Conservation (phyloP, 2,797 vertebrate genomes). For the Epinephelus awoara region DNA sequence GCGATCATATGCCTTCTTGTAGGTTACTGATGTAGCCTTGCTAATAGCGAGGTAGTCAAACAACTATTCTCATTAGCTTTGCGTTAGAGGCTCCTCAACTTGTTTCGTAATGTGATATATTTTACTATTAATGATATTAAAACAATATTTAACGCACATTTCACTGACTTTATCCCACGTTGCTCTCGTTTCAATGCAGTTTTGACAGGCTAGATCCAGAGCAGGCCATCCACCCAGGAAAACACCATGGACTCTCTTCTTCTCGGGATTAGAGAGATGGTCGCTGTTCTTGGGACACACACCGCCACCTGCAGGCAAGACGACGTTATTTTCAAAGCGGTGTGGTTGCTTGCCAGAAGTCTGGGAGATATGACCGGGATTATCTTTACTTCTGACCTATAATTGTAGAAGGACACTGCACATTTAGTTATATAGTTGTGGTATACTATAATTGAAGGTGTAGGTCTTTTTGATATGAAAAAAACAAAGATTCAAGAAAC, state of each 20-base stretch:
- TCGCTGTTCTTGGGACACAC: not conserved
- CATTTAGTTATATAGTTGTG: not conserved
- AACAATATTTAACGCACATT: conserved; percentile 48
- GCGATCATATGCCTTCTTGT: conserved; percentile 42
- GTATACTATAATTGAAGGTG: too few species aligned
- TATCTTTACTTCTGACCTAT: not conserved
- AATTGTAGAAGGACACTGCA: not conserved
- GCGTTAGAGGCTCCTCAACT: not conserved
- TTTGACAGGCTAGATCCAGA: conserved; percentile 72
- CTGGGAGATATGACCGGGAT: too few species aligned
- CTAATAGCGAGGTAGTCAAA: conserved; percentile 39
- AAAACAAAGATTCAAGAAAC: too few species aligned
- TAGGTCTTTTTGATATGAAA: too few species aligned
- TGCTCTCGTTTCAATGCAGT: conserved; percentile 56
- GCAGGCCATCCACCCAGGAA: conserved; percentile 75
- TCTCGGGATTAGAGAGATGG: conserved; percentile 2
- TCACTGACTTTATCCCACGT: conserved; percentile 65
- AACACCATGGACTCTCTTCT: conserved; percentile 63
- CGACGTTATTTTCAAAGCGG: not conserved
- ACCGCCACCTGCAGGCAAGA: conserved; percentile 36
- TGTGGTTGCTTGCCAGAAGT: too few species aligned
- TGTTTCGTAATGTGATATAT: not conserved
- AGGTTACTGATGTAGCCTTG: conserved; percentile 40
- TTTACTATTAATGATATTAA: not conserved
- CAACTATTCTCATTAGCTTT: not conserved